Percentiles rank a stretch among this genome's conserved stretches.
phyloP scores from a whole-genome alignment of 2,888 invertebrate species.

The Elgonia sp. region DNA sequence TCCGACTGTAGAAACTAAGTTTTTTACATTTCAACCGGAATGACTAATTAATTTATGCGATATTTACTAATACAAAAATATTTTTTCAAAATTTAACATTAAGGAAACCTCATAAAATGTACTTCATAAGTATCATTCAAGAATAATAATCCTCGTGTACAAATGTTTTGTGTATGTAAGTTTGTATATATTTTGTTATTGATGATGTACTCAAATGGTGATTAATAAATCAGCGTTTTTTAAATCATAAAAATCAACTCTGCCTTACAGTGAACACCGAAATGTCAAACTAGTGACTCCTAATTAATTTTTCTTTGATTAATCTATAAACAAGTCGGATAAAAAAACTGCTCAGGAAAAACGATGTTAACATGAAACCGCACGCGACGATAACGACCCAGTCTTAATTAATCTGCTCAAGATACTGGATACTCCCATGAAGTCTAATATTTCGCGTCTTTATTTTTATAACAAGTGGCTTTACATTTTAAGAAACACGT shows the following conservation, averaged over 20 bases:
- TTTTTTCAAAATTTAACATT: not conserved
- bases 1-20: constrained; percentile 7
- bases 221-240: constrained; percentile 11
- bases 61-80: not conserved
- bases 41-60: constrained; percentile 7
- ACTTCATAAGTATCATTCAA: not conserved
- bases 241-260: no score
- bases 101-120: not conserved
- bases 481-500: constrained; percentile 15
- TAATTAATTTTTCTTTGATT: not conserved
- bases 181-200: constrained; percentile 37
- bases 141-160: not conserved
- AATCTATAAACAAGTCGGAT: not conserved
- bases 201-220: not conserved
- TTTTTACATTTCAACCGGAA: not conserved
- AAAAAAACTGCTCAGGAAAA: constrained; percentile 8
- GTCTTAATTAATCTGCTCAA: constrained; percentile 80
- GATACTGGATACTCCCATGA: constrained; percentile 76
- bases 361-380: constrained; percentile 54
- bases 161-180: constrained; percentile 51
- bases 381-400: constrained; percentile 33
- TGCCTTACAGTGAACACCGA: no score
- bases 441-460: constrained; percentile 53
- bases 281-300: not conserved
- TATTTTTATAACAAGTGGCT: constrained; percentile 15